These are phyloP conservation scores for Drosophila seclusa DNA, from an alignment of 2,888 invertebrate genomes.

Conservation along the genomic window DNA sequence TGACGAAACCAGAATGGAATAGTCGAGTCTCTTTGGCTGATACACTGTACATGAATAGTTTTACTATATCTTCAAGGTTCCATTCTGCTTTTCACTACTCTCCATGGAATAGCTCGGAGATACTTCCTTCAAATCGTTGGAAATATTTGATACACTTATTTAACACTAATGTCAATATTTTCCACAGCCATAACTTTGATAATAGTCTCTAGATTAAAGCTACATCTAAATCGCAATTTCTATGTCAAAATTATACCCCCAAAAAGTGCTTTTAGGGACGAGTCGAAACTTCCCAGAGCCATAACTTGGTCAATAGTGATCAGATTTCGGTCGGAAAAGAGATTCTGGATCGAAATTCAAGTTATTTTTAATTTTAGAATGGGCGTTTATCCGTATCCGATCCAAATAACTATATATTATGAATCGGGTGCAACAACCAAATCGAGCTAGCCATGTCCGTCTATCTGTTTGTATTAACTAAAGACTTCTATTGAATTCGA, in stretches of 20 bases:
- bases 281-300: no score
- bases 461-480: background rate
- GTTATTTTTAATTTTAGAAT: background rate
- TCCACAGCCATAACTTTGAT: background rate
- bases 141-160: background rate
- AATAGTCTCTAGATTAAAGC: background rate
- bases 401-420: background rate
- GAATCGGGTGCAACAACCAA: background rate
- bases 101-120: rapidly evolving
- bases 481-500: background rate
- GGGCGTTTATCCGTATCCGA: background rate
- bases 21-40: background rate
- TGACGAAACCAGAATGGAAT: background rate
- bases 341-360: background rate
- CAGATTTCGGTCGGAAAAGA: no score
- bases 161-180: background rate
- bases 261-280: no score
- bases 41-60: background rate
- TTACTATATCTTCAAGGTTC: background rate
- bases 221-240: no score
- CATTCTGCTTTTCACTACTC: no score
- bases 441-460: no score
- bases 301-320: no score
- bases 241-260: no score
- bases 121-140: background rate